Base-by-base conservation (phyloP, 2,888 invertebrate species). In the Linyphia triangularis region DNA sequence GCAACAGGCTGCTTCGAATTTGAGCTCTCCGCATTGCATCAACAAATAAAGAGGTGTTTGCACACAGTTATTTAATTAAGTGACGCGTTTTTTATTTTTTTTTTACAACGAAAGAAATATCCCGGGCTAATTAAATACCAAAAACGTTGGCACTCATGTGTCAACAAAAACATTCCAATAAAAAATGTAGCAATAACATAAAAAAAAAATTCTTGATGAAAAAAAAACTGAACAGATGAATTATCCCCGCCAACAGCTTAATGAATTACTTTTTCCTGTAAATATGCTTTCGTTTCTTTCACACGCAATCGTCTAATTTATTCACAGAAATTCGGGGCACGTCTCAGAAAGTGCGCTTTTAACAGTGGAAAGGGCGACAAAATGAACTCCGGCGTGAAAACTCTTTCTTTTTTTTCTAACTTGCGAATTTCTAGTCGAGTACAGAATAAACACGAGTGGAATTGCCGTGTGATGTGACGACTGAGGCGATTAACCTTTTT, bases 251-350 rank as follows among this genome's bases (percentile, higher is more conserved):
- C 73, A 57, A 59, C 73, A 19, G 57, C 51, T 28, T 82, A 82
- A 82, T 61, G 72, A 82, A 82, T 82, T 72, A 61, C 59, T 57
- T 69, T 51, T 82, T 63, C 70, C 59, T 70, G 33, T 13, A 33
- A 37, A 26, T 37, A 59, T 37, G 63, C 22, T 57, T 26, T 70
- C 59, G 51, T 59, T 57, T 69, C 57, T 57, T 81, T 37, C 61
- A 37, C 83, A 83, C 84, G 84, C 84, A 67, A 85, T 77, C 24
- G 75, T 75, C 77, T 85, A 75, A 85, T 85, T 85, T 85, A 85
- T 77, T 75, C 77, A 59, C 37, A 75, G 61, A 37, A 77, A 85
- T 85, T 85, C 84, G 16, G 13, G 6, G 57, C 84, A 85, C 84
- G 84, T 85, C 24, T 13, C 0, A 16, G 28, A 51, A 43, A 51